Evolutionary conservation across 2,888 invertebrate genomes (phyloP).

Genomic region (Nephrotoma flavescens): DNA sequence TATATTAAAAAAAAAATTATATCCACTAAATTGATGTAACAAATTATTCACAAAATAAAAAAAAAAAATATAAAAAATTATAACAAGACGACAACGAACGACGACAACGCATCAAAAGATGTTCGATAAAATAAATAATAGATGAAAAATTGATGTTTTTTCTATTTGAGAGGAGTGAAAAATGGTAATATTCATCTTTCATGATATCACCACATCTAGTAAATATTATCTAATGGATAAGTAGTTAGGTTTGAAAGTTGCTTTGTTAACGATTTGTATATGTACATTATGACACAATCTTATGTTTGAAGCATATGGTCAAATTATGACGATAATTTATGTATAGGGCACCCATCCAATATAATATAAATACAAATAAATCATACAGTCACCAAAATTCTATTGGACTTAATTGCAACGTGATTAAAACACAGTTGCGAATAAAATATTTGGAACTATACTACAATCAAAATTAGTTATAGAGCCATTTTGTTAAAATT

Average conservation of each 20-base stretch:
- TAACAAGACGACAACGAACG: not conserved
- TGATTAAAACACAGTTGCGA: too few species aligned
- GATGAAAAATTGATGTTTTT: not conserved
- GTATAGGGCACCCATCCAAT: not conserved
- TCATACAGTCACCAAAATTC: too few species aligned
- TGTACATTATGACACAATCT: not conserved
- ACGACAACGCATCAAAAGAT: not conserved
- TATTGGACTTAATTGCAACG: too few species aligned
- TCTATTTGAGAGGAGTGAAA: not conserved
- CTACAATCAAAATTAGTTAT: too few species aligned
- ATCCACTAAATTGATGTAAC: not conserved
- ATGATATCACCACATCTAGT: not conserved
- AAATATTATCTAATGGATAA: not conserved
- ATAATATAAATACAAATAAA: too few species aligned
- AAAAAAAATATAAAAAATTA: not conserved
- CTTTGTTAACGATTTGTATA: not conserved
- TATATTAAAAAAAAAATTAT: not conserved
- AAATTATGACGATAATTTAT: not conserved
- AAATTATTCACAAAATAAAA: not conserved
- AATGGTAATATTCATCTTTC: not conserved
- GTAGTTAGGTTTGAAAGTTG: not conserved
- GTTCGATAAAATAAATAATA: not conserved
- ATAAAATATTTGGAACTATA: too few species aligned
- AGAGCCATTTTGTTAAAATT: too few species aligned
- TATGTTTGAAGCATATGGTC: not conserved